Base-by-base conservation (phyloP, 2,888 invertebrate genomes). In the Lamproptera curius region DNA sequence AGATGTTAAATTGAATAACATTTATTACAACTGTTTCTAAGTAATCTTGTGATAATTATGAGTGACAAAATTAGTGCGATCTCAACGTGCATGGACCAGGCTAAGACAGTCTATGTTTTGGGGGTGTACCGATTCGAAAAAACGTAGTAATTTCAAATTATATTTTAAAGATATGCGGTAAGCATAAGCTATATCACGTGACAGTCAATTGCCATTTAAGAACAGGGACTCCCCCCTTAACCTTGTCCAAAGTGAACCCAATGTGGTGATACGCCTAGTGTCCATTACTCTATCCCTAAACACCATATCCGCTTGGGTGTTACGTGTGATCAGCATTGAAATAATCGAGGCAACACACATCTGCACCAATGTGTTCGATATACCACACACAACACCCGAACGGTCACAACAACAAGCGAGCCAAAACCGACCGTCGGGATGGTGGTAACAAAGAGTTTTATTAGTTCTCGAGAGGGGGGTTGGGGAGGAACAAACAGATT, bases 341-440 rank as follows among this genome's bases (percentile, higher is more conserved):
- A n/a, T n/a, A n/a, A n/a, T n/a, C n/a, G n/a, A n/a, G n/a, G n/a
- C n/a, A n/a, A n/a, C n/a, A n/a, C n/a, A n/a, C n/a, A n/a, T n/a
- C n/a, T n/a, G n/a, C n/a, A n/a, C n/a, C n/a, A n/a, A n/a, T n/a
- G n/a, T n/a, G n/a, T n/a, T n/a, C n/a, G n/a, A n/a, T n/a, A n/a
- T n/a, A n/a, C n/a, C 6, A 20, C 20, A 20, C 20, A 20, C 20
- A 20, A 20, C 20, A 49, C 31, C 39, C 40, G 40, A 39, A 39
- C 40, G 44, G 35, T 31, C 40, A 38, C 51, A 52, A 38, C 51
- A 52, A 41, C 47, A 53, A 54, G 51, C 54, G 62, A 66, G 62
- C 63, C 66, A 65, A 65, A 64, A 64, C 61, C 64, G 62, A 62
- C 61, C 62, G 57, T 53, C 42, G 43, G 31, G 46, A 52, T 45